Conservation (phyloP, 2,888 invertebrate genomes). For the Drosophila antonietae region DNA sequence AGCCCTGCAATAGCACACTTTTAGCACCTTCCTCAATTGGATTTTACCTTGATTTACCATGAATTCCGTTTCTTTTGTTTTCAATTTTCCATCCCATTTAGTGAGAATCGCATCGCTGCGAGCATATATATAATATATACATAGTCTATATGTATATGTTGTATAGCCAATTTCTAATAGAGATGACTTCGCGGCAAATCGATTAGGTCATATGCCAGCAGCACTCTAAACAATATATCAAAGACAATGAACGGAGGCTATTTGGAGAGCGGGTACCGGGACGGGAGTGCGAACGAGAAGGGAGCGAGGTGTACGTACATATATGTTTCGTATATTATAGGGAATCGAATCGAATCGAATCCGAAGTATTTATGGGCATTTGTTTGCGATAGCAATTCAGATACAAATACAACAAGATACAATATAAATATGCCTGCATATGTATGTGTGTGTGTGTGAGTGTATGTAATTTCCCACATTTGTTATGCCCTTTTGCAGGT, state of each 20-base stretch:
- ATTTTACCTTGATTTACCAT: constrained; percentile 19
- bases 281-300: not conserved
- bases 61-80: constrained; percentile 24
- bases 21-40: not conserved
- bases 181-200: constrained; percentile 64
- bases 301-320: not conserved
- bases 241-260: constrained; percentile 37
- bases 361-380: constrained; percentile 60
- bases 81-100: constrained; percentile 30
- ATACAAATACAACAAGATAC: constrained; percentile 52
- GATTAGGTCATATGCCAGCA: constrained; percentile 63
- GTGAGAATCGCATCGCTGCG: constrained; percentile 30
- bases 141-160: constrained; percentile 2
- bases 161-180: constrained; percentile 38
- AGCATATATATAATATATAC: not conserved
- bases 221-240: constrained; percentile 65
- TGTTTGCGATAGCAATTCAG: constrained; percentile 53
- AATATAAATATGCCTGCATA: constrained; percentile 30
- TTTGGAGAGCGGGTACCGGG: not conserved
- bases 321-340: constrained; percentile 41
- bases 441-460: not conserved
- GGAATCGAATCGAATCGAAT: constrained; percentile 47
- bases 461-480: constrained; percentile 40
- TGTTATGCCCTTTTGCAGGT: constrained; percentile 23
- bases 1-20: not conserved